Base-by-base conservation (phyloP, 1,140 invertebrate genomes). In the Euschistus heros region DNA sequence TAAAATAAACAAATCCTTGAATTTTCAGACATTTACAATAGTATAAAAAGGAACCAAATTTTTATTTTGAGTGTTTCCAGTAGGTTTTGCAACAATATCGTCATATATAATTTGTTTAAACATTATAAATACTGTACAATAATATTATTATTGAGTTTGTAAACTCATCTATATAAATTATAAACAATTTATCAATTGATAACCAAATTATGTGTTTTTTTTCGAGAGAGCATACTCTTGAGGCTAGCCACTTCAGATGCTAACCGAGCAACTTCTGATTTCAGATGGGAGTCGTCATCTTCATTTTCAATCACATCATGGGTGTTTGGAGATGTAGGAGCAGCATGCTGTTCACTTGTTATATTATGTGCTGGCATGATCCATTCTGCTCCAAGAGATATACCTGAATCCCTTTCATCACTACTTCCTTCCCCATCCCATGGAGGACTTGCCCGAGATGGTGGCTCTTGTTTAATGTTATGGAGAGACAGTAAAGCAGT, bases 191-290 rank as follows among this genome's bases (percentile, higher is more conserved):
- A 10, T 26, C 26, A 57, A 57, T 57, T 57, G 15, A 57, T 57
- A 24, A 22, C 26, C 24, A 57, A 57, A 8, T 20, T 24, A 18
- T 57, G 54, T 14, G 62, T 52, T 55, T 68, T 69, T 55, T 73
- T 73, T 50, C 69, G 68, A 18, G 71, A 70, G 15, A 83, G 70
- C 63, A 83, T 74, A 66, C 77, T 79, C 68, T 93, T 90, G 0
- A 97, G 82, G 67, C 85, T 87, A n/a, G 90, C 92, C 47, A 97
- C 91, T 75, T 97, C 94, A 0, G 87, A 89, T 13, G 92, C 92
- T 5, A 97, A 81, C 64, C 89, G 81, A 63, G 91, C 88, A 68
- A 97, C 77, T 75, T 95, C 87, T 0, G 84, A 86, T 71, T 93
- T 88, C 0, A 97, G 81, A 72, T 89, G 86, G 22, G 72, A 74